A percentile compares a stretch with the other conserved stretches of the same genome.
Conservation (phyloP, 2,113 vertebrate species). For the Hypomesus transpacificus region DNA sequence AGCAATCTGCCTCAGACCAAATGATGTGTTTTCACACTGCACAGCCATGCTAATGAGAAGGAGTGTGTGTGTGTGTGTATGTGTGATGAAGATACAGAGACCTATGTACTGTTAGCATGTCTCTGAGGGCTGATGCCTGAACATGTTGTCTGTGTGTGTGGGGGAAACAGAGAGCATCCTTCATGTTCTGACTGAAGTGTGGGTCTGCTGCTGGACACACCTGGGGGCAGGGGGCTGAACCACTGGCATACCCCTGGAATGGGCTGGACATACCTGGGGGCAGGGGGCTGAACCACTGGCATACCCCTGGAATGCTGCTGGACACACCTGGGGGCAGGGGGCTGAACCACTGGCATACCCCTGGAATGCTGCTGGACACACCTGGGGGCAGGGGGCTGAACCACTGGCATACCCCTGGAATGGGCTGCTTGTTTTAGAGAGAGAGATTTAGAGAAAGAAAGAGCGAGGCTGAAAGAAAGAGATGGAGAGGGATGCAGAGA, state of each 20-base stretch:
- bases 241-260: no score
- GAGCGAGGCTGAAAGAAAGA: no score
- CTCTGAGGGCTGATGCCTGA: no score
- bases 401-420: no score
- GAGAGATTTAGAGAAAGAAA: no score
- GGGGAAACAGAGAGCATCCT: no score
- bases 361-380: background rate
- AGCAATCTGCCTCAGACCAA: background rate
- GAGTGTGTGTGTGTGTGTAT: background rate
- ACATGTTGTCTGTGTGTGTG: no score
- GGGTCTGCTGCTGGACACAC: background rate
- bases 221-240: background rate
- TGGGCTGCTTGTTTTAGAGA: no score
- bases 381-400: background rate
- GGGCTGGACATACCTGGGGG: no score
- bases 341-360: background rate
- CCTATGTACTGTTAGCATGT: no score
- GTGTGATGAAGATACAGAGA: background rate
- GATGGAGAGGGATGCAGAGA: background rate
- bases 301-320: no score
- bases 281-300: no score
- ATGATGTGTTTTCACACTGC: slow-evolving; percentile 1
- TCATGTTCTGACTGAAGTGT: background rate
- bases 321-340: background rate
- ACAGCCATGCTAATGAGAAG: background rate